Conservation (phyloP, 2,113 vertebrate species). For the Sturnus vulgaris region DNA sequence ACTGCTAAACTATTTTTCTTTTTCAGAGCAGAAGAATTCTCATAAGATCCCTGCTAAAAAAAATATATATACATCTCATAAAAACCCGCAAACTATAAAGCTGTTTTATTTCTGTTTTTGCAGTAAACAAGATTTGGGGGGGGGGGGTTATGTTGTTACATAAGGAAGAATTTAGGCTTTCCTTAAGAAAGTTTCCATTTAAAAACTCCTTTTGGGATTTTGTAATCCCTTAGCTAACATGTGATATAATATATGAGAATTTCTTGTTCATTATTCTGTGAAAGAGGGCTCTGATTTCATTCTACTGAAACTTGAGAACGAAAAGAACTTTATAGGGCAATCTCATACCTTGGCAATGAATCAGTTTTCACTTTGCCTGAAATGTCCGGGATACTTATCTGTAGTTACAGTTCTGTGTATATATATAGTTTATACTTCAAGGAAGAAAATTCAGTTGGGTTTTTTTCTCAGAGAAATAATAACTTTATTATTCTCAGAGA, state of each 20-base stretch:
- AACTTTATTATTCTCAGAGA: too few species aligned
- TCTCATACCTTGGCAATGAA: not conserved
- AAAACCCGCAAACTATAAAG: not conserved
- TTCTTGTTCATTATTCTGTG: not conserved
- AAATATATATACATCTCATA: not conserved
- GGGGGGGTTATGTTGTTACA: not conserved
- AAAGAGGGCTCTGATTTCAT: not conserved
- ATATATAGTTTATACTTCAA: not conserved
- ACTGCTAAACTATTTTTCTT: not conserved
- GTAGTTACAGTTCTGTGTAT: not conserved
- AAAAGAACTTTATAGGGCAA: not conserved
- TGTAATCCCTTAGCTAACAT: not conserved
- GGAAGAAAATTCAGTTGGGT: not conserved
- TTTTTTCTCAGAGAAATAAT: not conserved
- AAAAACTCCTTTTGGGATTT: not conserved
- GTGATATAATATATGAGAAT: not conserved
- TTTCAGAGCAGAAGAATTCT: conserved; percentile 11
- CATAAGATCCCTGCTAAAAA: not conserved
- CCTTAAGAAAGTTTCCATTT: not conserved
- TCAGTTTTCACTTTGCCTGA: not conserved
- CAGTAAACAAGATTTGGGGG: not conserved
- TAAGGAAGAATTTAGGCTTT: conserved; percentile 1
- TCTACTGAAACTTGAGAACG: not conserved
- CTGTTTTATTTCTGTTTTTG: not conserved
- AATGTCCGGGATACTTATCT: not conserved